A percentile compares a stretch with the other conserved stretches of the same genome.
Conservation (phyloP, 2,888 invertebrate genomes). For the Lasioglossum marginatum region DNA sequence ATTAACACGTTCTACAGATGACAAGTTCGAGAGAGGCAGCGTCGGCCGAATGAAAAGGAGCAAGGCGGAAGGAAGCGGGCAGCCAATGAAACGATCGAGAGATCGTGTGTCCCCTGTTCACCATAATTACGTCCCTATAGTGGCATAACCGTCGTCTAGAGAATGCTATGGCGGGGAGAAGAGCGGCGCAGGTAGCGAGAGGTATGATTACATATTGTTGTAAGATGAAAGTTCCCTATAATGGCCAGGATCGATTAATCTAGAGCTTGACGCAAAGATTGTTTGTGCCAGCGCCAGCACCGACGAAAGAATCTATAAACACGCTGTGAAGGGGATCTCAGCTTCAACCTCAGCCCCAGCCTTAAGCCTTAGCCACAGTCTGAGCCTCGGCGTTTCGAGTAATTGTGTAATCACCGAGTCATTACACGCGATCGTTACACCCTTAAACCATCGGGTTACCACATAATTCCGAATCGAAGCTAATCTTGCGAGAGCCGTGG, state of each 20-base stretch:
- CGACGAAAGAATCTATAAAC: slow-evolving; percentile 4
- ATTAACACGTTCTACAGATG: neutral
- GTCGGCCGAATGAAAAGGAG: neutral
- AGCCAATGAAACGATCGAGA: slow-evolving; percentile 7
- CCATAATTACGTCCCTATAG: neutral
- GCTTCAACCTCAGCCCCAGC: neutral
- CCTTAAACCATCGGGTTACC: slow-evolving; percentile 10
- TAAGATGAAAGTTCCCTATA: slow-evolving; percentile 11
- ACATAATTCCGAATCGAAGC: slow-evolving; percentile 45
- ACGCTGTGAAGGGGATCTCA: neutral
- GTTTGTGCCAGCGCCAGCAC: neutral
- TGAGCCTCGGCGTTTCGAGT: neutral
- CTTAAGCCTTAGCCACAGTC: neutral
- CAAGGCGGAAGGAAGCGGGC: neutral
- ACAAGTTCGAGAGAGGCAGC: neutral
- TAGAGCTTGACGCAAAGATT: slow-evolving; percentile 1
- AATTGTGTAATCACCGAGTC: slow-evolving; percentile 33
- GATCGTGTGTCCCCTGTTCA: slow-evolving; percentile 12
- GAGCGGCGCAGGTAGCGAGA: neutral
- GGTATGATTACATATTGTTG: slow-evolving; percentile 4
- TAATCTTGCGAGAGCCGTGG: slow-evolving; percentile 43
- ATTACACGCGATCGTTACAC: slow-evolving; percentile 3
- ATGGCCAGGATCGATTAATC: neutral
- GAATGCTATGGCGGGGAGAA: neutral
- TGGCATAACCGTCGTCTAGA: neutral